Evolutionary conservation across 2,888 invertebrate genomes (phyloP).

Genomic region (Phoronis australis): DNA sequence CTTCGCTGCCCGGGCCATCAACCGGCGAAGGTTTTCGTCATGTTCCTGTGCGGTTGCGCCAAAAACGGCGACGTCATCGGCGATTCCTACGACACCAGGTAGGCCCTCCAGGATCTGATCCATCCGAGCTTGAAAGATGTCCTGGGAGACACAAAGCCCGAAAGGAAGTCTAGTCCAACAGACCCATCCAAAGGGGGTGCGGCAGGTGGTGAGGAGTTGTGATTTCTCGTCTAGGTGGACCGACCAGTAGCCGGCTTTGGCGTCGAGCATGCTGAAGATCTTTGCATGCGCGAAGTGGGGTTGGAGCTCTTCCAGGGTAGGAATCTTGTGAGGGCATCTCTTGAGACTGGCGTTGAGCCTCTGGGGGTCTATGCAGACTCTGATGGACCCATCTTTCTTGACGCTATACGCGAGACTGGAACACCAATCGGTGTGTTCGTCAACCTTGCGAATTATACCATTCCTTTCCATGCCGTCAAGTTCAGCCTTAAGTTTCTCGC

Average conservation of each 20-base stretch:
- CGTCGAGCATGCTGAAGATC: too few species aligned
- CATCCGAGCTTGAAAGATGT: slow-evolving; percentile 16
- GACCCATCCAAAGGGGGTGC: slow-evolving; percentile 13
- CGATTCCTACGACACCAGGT: slow-evolving; percentile 7
- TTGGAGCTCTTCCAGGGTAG: too few species aligned
- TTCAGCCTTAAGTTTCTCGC: slow-evolving; percentile 5
- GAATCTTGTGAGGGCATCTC: too few species aligned
- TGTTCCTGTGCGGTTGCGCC: slow-evolving; percentile 7
- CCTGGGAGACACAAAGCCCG: slow-evolving; percentile 10
- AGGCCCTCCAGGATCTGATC: slow-evolving; percentile 11
- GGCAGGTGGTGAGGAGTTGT: slow-evolving; percentile 15
- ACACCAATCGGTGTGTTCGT: slow-evolving; percentile 9
- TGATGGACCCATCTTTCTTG: slow-evolving; percentile 4
- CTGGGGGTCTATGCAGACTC: slow-evolving; percentile 14
- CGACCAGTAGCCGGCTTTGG: too few species aligned
- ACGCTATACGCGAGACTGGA: slow-evolving; percentile 5
- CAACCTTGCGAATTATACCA: slow-evolving; percentile 8
- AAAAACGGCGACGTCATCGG: slow-evolving; percentile 6
- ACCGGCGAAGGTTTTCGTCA: slow-evolving; percentile 6
- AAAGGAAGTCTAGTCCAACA: slow-evolving; percentile 13
- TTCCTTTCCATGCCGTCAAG: slow-evolving; percentile 10
- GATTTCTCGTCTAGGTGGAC: slow-evolving; percentile 10
- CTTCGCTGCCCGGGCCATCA: slow-evolving; percentile 8
- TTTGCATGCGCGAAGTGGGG: too few species aligned
- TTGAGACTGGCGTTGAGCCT: too few species aligned